Conservation (phyloP, 2,888 invertebrate genomes). For the Leucania comma region DNA sequence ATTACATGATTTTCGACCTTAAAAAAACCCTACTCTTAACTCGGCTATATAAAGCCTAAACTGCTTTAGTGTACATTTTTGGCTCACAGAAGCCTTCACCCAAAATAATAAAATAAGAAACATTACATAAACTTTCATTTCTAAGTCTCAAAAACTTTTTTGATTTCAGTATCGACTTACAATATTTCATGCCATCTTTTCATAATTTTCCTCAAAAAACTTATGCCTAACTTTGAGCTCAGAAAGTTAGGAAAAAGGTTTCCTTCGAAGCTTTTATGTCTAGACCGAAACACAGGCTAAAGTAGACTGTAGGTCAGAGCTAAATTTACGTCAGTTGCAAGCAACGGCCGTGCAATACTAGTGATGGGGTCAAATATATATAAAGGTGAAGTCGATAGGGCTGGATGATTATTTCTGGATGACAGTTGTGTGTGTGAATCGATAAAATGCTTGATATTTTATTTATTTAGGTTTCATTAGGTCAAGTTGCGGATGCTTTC, state of each 20-base stretch:
- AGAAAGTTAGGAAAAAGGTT: background rate
- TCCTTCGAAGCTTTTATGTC: constrained; percentile 3
- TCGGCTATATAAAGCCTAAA: too few species aligned
- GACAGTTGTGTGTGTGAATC: constrained; percentile 1
- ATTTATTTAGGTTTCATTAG: too few species aligned
- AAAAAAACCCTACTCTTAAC: too few species aligned
- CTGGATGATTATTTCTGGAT: constrained; percentile 21
- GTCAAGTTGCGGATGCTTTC: too few species aligned
- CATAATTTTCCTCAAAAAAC: constrained; percentile 11
- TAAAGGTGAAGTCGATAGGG: constrained; percentile 44
- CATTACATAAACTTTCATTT: background rate
- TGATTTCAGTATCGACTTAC: constrained; percentile 10
- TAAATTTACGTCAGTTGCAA: constrained; percentile 50
- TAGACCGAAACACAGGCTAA: constrained; percentile 33
- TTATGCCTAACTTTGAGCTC: background rate
- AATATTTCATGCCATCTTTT: constrained; percentile 3
- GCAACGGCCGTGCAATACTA: constrained; percentile 35
- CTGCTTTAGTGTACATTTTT: background rate
- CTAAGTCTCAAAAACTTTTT: constrained; percentile 26
- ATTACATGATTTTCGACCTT: too few species aligned
- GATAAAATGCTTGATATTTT: too few species aligned
- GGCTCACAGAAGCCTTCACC: constrained; percentile 3
- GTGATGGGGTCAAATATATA: constrained; percentile 45
- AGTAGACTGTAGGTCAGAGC: constrained; percentile 42
- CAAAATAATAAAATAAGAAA: background rate